phyloP scores from a whole-genome alignment of 2,888 invertebrate genomes.

The Rotaria magnacalcarata region DNA sequence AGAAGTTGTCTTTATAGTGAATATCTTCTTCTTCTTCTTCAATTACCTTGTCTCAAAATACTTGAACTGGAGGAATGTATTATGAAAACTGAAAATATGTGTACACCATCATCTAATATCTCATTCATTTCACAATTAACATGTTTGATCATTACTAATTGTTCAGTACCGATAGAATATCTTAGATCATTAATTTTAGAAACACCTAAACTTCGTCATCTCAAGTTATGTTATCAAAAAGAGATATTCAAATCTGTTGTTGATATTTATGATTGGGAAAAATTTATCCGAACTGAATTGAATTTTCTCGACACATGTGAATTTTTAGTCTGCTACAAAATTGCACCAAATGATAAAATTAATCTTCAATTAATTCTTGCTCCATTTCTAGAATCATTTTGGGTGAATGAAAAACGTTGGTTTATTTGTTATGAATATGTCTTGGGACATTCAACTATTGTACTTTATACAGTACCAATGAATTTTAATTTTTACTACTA shows the following conservation, averaged over 20 bases:
- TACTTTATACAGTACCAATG: background rate
- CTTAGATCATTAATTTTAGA: background rate
- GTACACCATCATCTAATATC: background rate
- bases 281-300: background rate
- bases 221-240: background rate
- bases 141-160: background rate
- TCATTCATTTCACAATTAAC: background rate
- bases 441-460: background rate
- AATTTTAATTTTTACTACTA: background rate
- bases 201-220: background rate
- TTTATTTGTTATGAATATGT: background rate
- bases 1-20: background rate
- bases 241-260: background rate
- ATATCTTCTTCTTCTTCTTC: background rate
- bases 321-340: background rate
- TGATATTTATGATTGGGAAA: background rate
- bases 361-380: background rate
- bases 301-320: background rate
- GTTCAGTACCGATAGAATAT: background rate
- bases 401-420: background rate
- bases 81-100: background rate
- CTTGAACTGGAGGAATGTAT: background rate
- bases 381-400: background rate
- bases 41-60: background rate
- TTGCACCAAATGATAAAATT: background rate